These are phyloP conservation scores for Steatocranus sp. DNA, from an alignment of 2,797 vertebrate species.

Conservation along the genomic window DNA sequence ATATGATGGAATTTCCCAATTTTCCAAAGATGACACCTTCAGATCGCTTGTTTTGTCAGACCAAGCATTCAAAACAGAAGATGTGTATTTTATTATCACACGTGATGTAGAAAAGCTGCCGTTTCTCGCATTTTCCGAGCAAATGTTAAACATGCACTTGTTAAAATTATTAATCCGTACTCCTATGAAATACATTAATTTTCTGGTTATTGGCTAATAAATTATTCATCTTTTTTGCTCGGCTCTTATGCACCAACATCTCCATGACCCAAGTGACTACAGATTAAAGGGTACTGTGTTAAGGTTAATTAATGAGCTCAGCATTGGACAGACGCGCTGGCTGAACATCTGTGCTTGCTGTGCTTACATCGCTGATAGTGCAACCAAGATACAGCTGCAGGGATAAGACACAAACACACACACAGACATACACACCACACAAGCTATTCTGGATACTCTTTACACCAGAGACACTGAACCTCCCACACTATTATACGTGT, in stretches of 20 bases:
- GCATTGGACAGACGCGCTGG: not conserved
- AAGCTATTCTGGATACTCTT: not conserved
- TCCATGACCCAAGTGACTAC: not conserved
- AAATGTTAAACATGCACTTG: not conserved
- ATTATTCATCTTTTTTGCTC: not conserved
- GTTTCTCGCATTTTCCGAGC: not conserved
- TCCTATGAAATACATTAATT: not conserved
- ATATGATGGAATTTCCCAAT: not conserved
- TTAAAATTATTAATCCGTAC: not conserved
- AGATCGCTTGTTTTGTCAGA: not conserved
- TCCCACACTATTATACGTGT: constrained; percentile 28
- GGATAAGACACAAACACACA: not conserved
- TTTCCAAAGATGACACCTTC: not conserved
- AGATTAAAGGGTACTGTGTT: not conserved
- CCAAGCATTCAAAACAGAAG: not conserved
- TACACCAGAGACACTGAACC: constrained; percentile 18
- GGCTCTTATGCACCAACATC: not conserved
- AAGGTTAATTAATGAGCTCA: constrained; percentile 35
- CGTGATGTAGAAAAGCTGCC: not conserved
- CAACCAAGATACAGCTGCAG: constrained; percentile 35
- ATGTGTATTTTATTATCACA: not conserved
- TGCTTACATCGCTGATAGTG: constrained; percentile 34
- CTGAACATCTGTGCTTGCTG: constrained; percentile 23
- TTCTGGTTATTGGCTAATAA: not conserved
- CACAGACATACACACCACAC: not conserved